Base-by-base conservation (phyloP, 2,797 vertebrate genomes). In the Danio aesculapii region DNA sequence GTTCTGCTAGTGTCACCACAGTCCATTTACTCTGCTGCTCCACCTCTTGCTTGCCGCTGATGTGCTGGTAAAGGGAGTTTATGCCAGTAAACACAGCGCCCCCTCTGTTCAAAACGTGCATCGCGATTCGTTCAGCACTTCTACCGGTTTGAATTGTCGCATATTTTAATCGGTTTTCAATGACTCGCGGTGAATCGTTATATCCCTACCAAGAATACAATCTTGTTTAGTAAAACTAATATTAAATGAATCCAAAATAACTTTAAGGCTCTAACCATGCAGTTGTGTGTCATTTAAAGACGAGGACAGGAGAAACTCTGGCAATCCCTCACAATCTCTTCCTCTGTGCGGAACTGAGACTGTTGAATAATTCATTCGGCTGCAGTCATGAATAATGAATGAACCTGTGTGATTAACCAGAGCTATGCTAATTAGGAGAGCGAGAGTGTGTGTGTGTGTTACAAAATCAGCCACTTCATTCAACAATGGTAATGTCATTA, bases 351-450 rank as follows among this genome's bases (percentile, higher is more conserved):
- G 80, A 88, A 90, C 90, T 84, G 59, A 50, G 14, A 83, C 77
- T 58, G 71, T 41, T 94, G 90, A 93, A 93, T 94, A 88, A 93
- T 94, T 93, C 86, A 93, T 89, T n/a, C 30, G 30, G 9, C 57
- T 73, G 78, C 83, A 83, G 90, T 85, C 83, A 86, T 90, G 90
- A 93, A 93, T 93, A 92, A 93, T 92, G 87, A 92, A 93, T 91
- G 87, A 78, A 84, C 80, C 84, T 50, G 57, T 89, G 86, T 88
- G 91, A 93, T 93, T 92, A 93, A 90, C 91, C 87, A 81, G 77
- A 89, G 77, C 81, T 85, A 90, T 91, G 86, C 85, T 90, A 90
- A 93, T 92, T 83, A 89, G 82, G 9, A 55, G 53, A 58, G 61
- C 6, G 4, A n/a, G 53, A 61, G 73, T 39, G 68, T 58, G 73